phyloP scores from a whole-genome alignment of 2,888 invertebrate genomes.

The Dorcus hopei region DNA sequence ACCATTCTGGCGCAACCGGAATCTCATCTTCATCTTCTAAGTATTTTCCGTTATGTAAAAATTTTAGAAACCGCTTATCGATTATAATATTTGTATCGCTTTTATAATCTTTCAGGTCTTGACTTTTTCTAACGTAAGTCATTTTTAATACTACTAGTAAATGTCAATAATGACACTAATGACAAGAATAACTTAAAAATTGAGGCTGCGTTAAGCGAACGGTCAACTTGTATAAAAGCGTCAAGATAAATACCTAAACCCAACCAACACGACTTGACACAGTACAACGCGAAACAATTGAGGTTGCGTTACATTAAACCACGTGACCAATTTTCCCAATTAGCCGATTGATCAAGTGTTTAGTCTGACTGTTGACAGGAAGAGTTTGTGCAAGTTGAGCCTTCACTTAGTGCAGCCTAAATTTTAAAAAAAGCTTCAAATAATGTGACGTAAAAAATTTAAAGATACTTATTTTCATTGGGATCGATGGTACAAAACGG shows the following conservation, averaged over 20 bases:
- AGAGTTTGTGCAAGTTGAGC: no score
- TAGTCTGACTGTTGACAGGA: no score
- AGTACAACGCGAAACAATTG: no score
- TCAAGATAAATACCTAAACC: not conserved
- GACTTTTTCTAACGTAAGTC: constrained; percentile 24
- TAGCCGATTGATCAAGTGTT: not conserved
- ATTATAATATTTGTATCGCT: constrained; percentile 39
- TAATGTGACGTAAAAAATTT: no score
- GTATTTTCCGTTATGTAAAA: constrained; percentile 30
- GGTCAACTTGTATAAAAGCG: not conserved
- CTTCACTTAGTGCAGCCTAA: no score
- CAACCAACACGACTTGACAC: no score
- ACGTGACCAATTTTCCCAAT: not conserved
- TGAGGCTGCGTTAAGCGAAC: not conserved
- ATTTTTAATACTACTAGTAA: constrained; percentile 11
- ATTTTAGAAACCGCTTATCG: constrained; percentile 33
- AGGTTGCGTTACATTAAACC: no score
- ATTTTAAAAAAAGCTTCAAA: no score
- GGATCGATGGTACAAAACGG: constrained; percentile 99
- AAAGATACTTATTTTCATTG: constrained; percentile 95
- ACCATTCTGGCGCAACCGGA: constrained; percentile 14
- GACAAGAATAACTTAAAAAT: not conserved
- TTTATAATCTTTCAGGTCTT: constrained; percentile 24
- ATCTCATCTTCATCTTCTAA: constrained; percentile 18
- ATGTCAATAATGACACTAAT: not conserved